Conservation (phyloP, 2,113 vertebrate genomes). For the Rhinoderma darwinii region DNA sequence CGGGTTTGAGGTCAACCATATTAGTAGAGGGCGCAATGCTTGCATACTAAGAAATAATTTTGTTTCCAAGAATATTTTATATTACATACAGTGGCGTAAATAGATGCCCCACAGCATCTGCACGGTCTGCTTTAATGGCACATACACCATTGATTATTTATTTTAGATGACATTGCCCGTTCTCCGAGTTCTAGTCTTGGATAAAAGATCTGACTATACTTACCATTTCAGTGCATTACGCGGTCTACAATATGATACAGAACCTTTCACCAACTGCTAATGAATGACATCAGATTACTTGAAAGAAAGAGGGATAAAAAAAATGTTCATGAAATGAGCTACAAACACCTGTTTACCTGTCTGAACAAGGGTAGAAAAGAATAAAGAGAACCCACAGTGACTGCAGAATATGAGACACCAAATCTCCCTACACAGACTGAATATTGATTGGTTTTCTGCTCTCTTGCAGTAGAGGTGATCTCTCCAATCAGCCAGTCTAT, state of each 20-base stretch:
- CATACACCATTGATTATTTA: no score
- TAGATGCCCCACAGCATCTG: background rate
- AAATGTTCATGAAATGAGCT: background rate
- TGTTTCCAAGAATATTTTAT: no score
- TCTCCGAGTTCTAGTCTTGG: background rate
- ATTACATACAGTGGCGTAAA: no score
- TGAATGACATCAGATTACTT: conserved; percentile 5
- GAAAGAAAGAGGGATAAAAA: background rate
- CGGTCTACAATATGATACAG: background rate
- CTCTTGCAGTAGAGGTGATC: conserved; percentile 54
- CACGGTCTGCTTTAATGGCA: background rate
- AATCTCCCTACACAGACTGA: conserved; percentile 36
- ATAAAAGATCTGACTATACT: background rate
- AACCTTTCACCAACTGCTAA: conserved; percentile 10
- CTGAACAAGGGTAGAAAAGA: background rate
- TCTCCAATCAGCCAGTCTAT: conserved; percentile 54
- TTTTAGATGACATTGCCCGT: background rate
- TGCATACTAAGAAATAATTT: no score
- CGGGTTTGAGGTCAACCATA: no score
- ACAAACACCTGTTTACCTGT: conserved; percentile 22
- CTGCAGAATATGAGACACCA: conserved; percentile 17
- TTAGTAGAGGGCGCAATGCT: no score
- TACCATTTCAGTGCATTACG: background rate
- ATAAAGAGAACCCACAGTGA: conserved; percentile 1
- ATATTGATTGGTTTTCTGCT: conserved; percentile 59